Evolutionary conservation across 2,888 invertebrate species (phyloP).

Genomic region (Teleogryllus oceanicus): DNA sequence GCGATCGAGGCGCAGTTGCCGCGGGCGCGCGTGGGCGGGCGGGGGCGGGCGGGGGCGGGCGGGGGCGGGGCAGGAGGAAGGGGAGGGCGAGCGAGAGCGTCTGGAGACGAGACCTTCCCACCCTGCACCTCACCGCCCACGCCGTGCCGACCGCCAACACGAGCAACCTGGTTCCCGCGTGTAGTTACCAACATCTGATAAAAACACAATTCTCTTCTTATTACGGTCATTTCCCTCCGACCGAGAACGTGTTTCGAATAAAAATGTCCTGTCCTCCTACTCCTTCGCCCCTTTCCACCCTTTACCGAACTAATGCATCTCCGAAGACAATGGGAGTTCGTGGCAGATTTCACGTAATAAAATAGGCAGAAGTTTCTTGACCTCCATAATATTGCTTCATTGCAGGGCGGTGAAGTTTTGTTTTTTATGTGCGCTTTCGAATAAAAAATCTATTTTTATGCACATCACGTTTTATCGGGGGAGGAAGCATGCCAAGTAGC

Average conservation of each 20-base stretch:
- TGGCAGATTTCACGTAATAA: slow-evolving; percentile 2
- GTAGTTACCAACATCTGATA: not conserved
- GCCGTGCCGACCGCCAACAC: too few relatives aligned
- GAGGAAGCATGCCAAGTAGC: slow-evolving; percentile 22
- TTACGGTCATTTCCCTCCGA: not conserved
- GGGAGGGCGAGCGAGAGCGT: too few relatives aligned
- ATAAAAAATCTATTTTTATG: slow-evolving; percentile 27
- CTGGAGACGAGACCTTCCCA: too few relatives aligned
- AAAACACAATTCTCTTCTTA: not conserved
- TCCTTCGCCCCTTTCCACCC: not conserved
- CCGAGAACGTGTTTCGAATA: not conserved
- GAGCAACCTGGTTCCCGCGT: too few relatives aligned
- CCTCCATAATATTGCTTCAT: slow-evolving; percentile 12
- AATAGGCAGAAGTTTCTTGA: slow-evolving; percentile 23
- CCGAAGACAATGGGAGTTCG: not conserved
- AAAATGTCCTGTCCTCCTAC: not conserved
- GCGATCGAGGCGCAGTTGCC: too few relatives aligned
- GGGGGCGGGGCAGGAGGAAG: too few relatives aligned
- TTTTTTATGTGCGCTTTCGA: slow-evolving; percentile 11
- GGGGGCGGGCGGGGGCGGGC: too few relatives aligned
- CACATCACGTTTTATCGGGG: slow-evolving; percentile 33
- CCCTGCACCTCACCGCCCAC: too few relatives aligned
- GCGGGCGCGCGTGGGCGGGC: too few relatives aligned
- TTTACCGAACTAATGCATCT: not conserved
- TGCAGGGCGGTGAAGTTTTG: not conserved